Evolutionary conservation across 37 sponge, comb jelly and placozoan species (phyloP).

Genomic region (Haliclona indistincta): DNA sequence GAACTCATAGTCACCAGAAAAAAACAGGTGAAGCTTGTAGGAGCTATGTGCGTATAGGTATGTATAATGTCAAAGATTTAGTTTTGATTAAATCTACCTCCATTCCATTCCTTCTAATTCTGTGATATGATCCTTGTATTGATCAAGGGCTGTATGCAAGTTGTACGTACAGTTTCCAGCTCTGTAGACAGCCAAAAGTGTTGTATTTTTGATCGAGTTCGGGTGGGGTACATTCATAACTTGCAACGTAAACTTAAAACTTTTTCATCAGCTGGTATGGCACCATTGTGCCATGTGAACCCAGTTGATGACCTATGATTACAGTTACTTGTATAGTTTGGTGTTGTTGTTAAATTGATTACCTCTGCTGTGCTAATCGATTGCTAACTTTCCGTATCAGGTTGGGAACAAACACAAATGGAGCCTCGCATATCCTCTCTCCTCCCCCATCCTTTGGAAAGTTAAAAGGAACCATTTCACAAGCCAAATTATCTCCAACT

Average conservation of each 20-base stretch:
- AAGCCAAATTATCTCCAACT: too few species aligned
- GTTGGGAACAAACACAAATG: too few species aligned
- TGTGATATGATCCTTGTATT: constrained; percentile 21
- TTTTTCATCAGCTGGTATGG: constrained; percentile 40
- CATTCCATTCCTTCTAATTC: constrained; percentile 23
- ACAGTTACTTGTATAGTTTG: too few species aligned
- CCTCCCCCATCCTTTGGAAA: too few species aligned
- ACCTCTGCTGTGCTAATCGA: too few species aligned
- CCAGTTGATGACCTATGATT: not conserved
- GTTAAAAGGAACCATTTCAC: too few species aligned
- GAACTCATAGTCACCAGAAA: constrained; percentile 49
- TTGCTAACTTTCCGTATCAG: too few species aligned
- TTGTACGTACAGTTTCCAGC: constrained; percentile 34
- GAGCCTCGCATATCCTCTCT: too few species aligned
- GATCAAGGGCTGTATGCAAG: constrained; percentile 28
- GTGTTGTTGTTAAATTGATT: too few species aligned
- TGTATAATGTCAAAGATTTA: too few species aligned
- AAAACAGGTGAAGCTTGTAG: constrained; percentile 11
- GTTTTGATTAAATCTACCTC: constrained; percentile 16
- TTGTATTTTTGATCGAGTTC: constrained; percentile 24
- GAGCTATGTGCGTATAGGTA: not conserved
- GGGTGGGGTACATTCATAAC: constrained; percentile 24
- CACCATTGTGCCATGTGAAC: constrained; percentile 46
- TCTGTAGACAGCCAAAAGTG: constrained; percentile 10
- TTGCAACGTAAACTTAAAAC: constrained; percentile 37